These are phyloP conservation scores for Indri indri DNA, from an alignment of 2,113 vertebrate species.

Conservation along the genomic window DNA sequence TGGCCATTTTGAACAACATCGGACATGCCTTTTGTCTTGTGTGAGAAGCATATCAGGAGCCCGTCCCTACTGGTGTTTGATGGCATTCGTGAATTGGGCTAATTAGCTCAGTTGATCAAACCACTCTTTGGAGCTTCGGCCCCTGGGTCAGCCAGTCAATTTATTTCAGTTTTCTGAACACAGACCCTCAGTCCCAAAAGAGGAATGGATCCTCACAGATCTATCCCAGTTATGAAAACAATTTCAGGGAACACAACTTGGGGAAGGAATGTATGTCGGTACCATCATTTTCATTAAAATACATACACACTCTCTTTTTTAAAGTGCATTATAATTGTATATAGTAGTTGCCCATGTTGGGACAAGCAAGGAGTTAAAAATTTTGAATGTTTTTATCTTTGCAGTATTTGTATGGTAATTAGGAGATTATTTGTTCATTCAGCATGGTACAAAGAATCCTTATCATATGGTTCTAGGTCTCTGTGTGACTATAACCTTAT, in stretches of 20 bases:
- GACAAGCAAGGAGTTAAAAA: not conserved
- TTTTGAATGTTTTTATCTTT: conserved; percentile 17
- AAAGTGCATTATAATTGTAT: not conserved
- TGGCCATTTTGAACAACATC: not conserved
- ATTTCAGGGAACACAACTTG: not conserved
- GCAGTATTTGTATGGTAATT: not conserved
- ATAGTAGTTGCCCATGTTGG: not conserved
- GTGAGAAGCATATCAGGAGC: not conserved
- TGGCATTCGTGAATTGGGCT: not conserved
- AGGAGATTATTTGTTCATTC: not conserved
- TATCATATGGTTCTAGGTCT: not conserved
- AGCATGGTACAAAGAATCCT: not conserved
- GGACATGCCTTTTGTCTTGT: not conserved
- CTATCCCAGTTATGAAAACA: not conserved
- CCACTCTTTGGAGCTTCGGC: not conserved
- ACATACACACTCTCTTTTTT: not conserved
- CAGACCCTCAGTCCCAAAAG: not conserved
- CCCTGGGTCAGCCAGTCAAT: not conserved
- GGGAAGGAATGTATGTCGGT: not conserved
- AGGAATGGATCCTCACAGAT: not conserved
- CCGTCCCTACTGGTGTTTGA: not conserved
- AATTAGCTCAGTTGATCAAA: not conserved
- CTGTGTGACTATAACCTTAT: not conserved
- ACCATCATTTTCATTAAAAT: not conserved
- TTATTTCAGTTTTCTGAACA: not conserved